A percentile compares a stretch with the other conserved stretches of the same genome.
These are phyloP conservation scores for Hirtodrosophila duncani DNA, from an alignment of 2,888 invertebrate species.

Conservation along the genomic window DNA sequence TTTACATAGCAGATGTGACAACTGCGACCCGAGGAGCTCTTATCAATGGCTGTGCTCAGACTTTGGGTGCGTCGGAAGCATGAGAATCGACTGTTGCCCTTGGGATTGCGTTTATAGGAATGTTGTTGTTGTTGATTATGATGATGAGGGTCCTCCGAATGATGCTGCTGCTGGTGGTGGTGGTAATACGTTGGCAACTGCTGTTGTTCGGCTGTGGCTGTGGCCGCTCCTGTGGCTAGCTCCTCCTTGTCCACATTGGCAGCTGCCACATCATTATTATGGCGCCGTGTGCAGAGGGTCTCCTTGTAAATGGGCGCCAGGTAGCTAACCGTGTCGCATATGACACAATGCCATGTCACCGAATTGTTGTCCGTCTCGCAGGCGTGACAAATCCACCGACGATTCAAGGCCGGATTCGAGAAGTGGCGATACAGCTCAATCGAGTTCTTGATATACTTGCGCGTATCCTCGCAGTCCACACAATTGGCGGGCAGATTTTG, in stretches of 20 bases:
- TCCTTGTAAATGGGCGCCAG: constrained; percentile 79
- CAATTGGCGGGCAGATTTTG: constrained; percentile 76
- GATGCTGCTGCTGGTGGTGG: constrained; percentile 18
- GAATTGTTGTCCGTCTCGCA: constrained; percentile 78
- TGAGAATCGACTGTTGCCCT: constrained; percentile 37
- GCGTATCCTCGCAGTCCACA: constrained; percentile 76
- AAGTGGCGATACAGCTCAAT: constrained; percentile 77
- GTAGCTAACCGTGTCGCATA: constrained; percentile 78
- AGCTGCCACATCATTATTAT: constrained; percentile 25
- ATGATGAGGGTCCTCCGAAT: constrained; percentile 23
- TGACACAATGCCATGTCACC: constrained; percentile 79
- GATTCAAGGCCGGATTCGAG: constrained; percentile 78
- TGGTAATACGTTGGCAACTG: constrained; percentile 23
- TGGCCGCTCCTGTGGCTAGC: constrained; percentile 14
- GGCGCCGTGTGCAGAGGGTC: constrained; percentile 67
- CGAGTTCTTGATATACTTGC: constrained; percentile 77
- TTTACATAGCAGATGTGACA: constrained; percentile 78
- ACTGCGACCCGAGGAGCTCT: constrained; percentile 74
- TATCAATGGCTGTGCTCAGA: constrained; percentile 76
- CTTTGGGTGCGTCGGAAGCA: constrained; percentile 76
- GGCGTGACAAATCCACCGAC: constrained; percentile 78
- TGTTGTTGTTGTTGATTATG: constrained; percentile 41
- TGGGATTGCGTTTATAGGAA: constrained; percentile 52
- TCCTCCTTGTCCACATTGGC: constrained; percentile 5
- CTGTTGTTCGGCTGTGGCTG: constrained; percentile 19